These are phyloP conservation scores for Paracentrotus lividus DNA, from an alignment of 53 echinoderm and acorn worm genomes.

Conservation along the genomic window DNA sequence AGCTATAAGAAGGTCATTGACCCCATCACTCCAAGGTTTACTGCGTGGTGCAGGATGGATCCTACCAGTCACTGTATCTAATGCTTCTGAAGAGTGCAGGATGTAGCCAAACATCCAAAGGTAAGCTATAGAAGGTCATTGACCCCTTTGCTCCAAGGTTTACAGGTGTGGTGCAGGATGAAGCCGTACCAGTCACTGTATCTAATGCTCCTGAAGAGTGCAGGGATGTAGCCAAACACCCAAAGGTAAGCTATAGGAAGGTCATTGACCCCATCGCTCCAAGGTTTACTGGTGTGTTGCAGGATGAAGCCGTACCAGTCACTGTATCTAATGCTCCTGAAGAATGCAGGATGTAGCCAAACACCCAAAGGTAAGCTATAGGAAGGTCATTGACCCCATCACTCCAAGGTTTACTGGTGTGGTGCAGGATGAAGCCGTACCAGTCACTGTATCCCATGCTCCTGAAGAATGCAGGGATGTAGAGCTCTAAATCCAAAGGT, in stretches of 20 bases:
- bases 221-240: conserved; percentile 89
- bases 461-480: conserved; percentile 78
- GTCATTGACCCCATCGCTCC: conserved; percentile 97
- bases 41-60: conserved; percentile 81
- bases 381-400: conserved; percentile 97
- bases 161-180: conserved; percentile 82
- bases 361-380: conserved; percentile 85
- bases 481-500: conserved; percentile 95
- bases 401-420: conserved; percentile 88
- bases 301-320: conserved; percentile 88
- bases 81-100: conserved; percentile 78
- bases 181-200: conserved; percentile 86
- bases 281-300: conserved; percentile 82
- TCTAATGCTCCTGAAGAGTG: conserved; percentile 76
- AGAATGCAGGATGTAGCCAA: conserved; percentile 81
- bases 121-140: conserved; percentile 87
- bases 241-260: conserved; percentile 85
- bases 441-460: conserved; percentile 78
- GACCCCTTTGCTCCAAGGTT: conserved; percentile 92
- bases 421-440: conserved; percentile 86
- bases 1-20: conserved; percentile 86
- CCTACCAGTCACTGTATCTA: conserved; percentile 81
- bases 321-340: conserved; percentile 77
- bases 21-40: conserved; percentile 87
- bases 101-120: conserved; percentile 92